These are phyloP conservation scores for Branchinecta lynchi DNA, from an alignment of 1,140 invertebrate genomes.

Conservation along the genomic window DNA sequence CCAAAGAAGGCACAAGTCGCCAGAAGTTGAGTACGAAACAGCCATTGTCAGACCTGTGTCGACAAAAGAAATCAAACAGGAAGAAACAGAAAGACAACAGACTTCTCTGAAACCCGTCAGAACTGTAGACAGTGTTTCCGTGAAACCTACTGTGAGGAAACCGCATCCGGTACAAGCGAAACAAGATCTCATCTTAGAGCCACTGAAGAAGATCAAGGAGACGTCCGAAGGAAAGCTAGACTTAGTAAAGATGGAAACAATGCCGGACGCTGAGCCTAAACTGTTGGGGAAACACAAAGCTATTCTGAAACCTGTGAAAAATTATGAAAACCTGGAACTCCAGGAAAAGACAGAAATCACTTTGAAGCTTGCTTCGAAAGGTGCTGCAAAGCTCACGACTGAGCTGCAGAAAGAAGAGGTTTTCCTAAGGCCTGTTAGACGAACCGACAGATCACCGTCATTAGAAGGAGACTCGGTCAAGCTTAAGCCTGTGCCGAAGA, in stretches of 20 bases:
- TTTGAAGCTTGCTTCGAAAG: not conserved
- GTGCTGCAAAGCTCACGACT: not conserved
- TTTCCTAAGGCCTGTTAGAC: not conserved
- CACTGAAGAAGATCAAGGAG: not conserved
- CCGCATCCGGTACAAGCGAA: slow-evolving; percentile 21
- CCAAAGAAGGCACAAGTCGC: slow-evolving; percentile 17
- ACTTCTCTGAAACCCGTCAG: slow-evolving; percentile 17
- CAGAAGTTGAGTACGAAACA: slow-evolving; percentile 15
- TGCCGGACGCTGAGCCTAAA: not conserved
- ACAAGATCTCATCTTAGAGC: slow-evolving; percentile 11
- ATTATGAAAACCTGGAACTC: not conserved
- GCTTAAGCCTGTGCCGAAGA: not conserved
- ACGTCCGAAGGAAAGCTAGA: slow-evolving; percentile 20
- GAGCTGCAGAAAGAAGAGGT: not conserved
- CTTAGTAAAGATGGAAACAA: not conserved
- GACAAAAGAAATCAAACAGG: not conserved
- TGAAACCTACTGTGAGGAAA: slow-evolving; percentile 20
- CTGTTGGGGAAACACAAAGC: not conserved
- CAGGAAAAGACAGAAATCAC: not conserved
- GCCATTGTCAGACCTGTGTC: slow-evolving; percentile 12
- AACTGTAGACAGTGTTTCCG: not conserved
- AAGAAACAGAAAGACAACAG: slow-evolving; percentile 16
- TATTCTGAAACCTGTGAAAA: not conserved
- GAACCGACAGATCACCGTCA: not conserved
- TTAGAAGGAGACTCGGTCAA: not conserved